These are phyloP conservation scores for Emydoidea blandingii DNA, from an alignment of 2,797 vertebrate genomes.

Conservation along the genomic window DNA sequence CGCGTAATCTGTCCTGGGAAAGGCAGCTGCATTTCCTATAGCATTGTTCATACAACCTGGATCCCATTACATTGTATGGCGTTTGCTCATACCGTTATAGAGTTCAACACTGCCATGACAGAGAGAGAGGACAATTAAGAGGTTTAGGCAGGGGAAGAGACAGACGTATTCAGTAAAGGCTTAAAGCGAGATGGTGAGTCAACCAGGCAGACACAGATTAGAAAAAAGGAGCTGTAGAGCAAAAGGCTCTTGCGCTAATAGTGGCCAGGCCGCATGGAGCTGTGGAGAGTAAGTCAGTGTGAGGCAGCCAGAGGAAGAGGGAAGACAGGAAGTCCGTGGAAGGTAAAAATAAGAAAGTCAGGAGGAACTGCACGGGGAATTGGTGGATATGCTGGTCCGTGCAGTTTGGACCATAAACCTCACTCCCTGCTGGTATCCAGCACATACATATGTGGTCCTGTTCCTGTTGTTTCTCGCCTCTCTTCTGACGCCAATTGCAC, in stretches of 20 bases:
- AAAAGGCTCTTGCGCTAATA: not conserved
- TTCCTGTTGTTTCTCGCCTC: not conserved
- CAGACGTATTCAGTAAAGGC: not conserved
- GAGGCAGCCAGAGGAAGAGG: not conserved
- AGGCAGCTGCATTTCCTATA: not conserved
- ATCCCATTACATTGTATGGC: not conserved
- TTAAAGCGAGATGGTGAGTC: not conserved
- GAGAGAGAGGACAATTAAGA: not conserved
- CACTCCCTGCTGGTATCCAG: not conserved
- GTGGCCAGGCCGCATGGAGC: not conserved
- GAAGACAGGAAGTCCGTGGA: not conserved
- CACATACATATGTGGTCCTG: not conserved
- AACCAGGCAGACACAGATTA: accelerated
- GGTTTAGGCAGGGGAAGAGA: not conserved
- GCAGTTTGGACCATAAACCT: not conserved
- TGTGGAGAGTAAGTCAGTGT: not conserved
- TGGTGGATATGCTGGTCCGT: not conserved
- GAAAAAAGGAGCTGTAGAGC: not conserved
- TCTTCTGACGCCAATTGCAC: not conserved
- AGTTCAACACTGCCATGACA: too few relatives aligned
- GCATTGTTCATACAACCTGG: not conserved
- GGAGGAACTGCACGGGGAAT: not conserved
- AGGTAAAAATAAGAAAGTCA: not conserved
- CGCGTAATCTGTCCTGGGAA: not conserved
- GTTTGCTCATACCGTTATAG: not conserved